Evolutionary conservation across 2,888 invertebrate genomes (phyloP).

Genomic region (Patella depressa): DNA sequence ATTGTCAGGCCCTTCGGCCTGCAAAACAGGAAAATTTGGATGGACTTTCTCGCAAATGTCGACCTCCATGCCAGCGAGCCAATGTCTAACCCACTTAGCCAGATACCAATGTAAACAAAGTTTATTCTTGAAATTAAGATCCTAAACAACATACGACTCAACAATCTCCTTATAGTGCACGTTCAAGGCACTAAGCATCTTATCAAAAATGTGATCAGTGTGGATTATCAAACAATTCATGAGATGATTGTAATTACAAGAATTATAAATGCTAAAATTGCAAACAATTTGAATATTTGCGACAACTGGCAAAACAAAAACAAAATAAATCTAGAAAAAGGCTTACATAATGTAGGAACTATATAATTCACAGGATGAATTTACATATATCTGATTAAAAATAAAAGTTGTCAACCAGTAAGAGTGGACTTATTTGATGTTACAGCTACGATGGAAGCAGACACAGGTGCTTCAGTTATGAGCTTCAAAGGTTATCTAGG

Average conservation of each 20-base stretch:
- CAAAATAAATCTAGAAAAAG: neutral
- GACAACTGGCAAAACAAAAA: neutral
- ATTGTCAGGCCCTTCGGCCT: too few relatives aligned
- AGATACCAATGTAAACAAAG: neutral
- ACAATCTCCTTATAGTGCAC: neutral
- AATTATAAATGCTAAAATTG: neutral
- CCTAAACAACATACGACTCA: neutral
- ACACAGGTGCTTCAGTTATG: neutral
- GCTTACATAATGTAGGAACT: neutral
- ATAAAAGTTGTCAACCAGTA: too few relatives aligned
- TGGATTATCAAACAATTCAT: neutral
- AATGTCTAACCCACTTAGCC: too few relatives aligned
- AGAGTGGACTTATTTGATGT: too few relatives aligned
- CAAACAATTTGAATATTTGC: neutral
- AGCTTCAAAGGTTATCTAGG: neutral
- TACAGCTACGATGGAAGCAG: too few relatives aligned
- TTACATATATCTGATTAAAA: too few relatives aligned
- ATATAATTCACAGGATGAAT: neutral
- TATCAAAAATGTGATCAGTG: neutral
- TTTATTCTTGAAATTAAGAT: neutral
- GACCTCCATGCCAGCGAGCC: too few relatives aligned
- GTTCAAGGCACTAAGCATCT: neutral
- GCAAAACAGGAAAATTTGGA: too few relatives aligned
- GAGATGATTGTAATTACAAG: neutral
- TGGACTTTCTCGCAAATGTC: too few relatives aligned